These are phyloP conservation scores for Falco naumanni DNA, from an alignment of 2,797 vertebrate genomes.

Conservation along the genomic window DNA sequence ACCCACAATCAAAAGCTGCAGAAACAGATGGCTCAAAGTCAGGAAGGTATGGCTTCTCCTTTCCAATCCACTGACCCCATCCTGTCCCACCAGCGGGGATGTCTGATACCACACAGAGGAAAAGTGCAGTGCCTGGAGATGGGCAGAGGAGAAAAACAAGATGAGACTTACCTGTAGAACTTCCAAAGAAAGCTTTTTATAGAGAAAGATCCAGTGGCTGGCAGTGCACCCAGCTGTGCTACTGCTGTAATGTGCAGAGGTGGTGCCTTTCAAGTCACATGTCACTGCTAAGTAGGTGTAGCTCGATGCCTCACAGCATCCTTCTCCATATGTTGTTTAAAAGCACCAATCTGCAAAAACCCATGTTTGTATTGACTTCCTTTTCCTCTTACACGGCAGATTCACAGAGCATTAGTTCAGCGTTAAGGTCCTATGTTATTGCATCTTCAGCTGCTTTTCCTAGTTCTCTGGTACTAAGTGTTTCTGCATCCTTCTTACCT, in stretches of 20 bases:
- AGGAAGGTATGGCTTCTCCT: constrained; percentile 64
- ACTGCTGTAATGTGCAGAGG: neutral
- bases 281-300: neutral
- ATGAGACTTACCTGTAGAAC: neutral
- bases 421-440: neutral
- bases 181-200: neutral
- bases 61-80: neutral
- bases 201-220: neutral
- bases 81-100: fast-evolving
- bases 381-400: neutral
- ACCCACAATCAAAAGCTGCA: constrained; percentile 56
- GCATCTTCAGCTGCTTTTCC: neutral
- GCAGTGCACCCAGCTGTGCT: neutral
- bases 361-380: neutral
- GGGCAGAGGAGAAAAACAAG: neutral
- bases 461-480: neutral
- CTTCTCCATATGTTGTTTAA: neutral
- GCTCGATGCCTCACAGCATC: neutral
- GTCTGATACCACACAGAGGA: neutral
- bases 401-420: neutral
- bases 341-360: neutral
- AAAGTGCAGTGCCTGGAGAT: neutral
- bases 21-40: constrained; percentile 56
- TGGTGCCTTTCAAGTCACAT: neutral
- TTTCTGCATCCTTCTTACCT: neutral